Evolutionary conservation across 2,113 vertebrate genomes (phyloP).

Genomic region (Tragulus kanchil): DNA sequence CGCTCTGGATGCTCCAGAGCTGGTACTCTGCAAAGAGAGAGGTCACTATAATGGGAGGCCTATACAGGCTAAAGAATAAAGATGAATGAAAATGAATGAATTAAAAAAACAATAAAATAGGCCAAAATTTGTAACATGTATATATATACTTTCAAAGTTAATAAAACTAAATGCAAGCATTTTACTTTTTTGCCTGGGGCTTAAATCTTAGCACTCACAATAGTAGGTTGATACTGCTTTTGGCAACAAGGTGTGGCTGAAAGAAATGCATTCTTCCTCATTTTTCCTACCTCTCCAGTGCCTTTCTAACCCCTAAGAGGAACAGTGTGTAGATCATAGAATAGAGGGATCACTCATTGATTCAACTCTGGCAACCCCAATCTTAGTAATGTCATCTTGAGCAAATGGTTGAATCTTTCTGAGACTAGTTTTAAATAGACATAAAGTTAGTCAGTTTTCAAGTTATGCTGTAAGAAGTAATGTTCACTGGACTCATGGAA

Average conservation of each 20-base stretch:
- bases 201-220: not conserved
- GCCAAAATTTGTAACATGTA: no score
- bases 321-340: not conserved
- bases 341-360: not conserved
- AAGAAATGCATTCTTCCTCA: not conserved
- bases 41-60: no score
- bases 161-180: not conserved
- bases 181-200: not conserved
- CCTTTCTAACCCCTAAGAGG: not conserved
- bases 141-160: not conserved
- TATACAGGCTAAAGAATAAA: no score
- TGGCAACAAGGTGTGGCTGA: not conserved
- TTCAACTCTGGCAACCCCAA: not conserved
- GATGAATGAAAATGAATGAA: no score
- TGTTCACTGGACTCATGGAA: not conserved
- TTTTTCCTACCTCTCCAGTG: not conserved
- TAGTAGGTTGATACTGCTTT: not conserved
- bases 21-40: no score
- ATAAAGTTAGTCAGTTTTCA: slow-evolving; percentile 13
- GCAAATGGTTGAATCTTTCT: not conserved
- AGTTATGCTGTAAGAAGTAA: not conserved
- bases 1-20: no score
- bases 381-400: not conserved
- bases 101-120: no score
- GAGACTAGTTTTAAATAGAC: not conserved